These are phyloP conservation scores for Chelidonichthys spinosus DNA, from an alignment of 2,797 vertebrate species.

Conservation along the genomic window DNA sequence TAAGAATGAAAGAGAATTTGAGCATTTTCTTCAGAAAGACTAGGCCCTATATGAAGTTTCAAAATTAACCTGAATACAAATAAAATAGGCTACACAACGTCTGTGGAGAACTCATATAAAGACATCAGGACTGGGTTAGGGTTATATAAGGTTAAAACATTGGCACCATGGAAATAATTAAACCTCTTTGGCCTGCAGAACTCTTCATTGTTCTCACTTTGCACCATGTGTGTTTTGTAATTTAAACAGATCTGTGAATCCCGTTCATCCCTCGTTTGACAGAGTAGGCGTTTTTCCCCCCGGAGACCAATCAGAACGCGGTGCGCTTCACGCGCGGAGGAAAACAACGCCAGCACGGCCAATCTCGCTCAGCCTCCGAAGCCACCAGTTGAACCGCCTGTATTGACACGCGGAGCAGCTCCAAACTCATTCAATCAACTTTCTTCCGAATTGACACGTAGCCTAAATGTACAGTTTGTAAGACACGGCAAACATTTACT, in stretches of 20 bases:
- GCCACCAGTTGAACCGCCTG: neutral
- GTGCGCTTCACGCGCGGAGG: conserved; percentile 18
- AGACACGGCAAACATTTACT: neutral
- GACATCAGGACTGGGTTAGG: neutral
- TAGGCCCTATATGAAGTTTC: neutral
- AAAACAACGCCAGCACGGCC: conserved; percentile 19
- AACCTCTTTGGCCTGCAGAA: neutral
- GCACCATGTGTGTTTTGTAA: neutral
- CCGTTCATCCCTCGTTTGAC: neutral
- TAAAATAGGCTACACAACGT: neutral
- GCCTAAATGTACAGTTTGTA: neutral
- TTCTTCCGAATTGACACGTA: neutral
- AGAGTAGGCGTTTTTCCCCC: conserved; percentile 17
- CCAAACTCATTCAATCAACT: neutral
- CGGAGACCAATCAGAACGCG: conserved; percentile 29
- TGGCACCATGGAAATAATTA: neutral
- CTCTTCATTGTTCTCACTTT: neutral
- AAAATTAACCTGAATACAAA: neutral
- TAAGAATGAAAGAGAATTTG: neutral
- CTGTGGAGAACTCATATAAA: neutral
- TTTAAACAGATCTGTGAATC: neutral
- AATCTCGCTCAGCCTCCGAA: conserved; percentile 21
- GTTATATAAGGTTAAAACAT: neutral
- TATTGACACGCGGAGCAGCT: conserved; percentile 25
- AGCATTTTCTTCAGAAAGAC: neutral